These are phyloP conservation scores for Carapus acus DNA, from an alignment of 2,797 vertebrate species.

Conservation along the genomic window DNA sequence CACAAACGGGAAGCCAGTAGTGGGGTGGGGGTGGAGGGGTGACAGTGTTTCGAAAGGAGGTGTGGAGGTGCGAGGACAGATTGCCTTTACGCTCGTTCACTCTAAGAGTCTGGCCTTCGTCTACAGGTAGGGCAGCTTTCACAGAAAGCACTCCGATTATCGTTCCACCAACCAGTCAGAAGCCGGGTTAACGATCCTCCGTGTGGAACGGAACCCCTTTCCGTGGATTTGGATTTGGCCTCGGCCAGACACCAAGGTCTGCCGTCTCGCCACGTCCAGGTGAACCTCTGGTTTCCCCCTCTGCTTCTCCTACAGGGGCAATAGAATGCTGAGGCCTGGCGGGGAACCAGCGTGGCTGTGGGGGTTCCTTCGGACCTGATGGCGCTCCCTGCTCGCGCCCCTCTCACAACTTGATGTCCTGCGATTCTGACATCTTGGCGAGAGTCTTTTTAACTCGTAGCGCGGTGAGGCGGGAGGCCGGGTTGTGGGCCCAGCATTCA, in stretches of 20 bases:
- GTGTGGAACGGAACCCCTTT: no score
- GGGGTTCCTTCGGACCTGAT: no score
- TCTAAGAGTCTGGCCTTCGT: constrained; percentile 50
- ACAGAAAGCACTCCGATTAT: constrained; percentile 67
- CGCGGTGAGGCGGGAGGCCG: constrained; percentile 89
- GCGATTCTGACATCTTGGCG: constrained; percentile 97
- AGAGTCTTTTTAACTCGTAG: constrained; percentile 96
- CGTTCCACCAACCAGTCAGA: constrained; percentile 57
- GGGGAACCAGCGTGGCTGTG: constrained; percentile 40
- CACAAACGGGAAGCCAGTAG: constrained; percentile 53
- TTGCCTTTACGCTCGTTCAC: constrained; percentile 35
- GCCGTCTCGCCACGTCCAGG: constrained; percentile 26
- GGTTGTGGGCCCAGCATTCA: constrained; percentile 95
- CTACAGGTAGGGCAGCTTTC: constrained; percentile 66
- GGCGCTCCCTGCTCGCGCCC: no score
- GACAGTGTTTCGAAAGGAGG: constrained; percentile 45
- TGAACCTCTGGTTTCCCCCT: constrained; percentile 35
- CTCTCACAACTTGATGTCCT: constrained; percentile 94
- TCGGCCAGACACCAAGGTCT: constrained; percentile 32
- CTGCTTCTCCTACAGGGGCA: constrained; percentile 20
- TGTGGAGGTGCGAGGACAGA: constrained; percentile 39
- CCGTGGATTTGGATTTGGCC: constrained; percentile 21
- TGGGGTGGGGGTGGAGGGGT: no score
- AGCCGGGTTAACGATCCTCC: no score
- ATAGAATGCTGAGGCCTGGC: constrained; percentile 26